Base-by-base conservation (phyloP, 2,113 vertebrate species). In the Oophaga pumilio region DNA sequence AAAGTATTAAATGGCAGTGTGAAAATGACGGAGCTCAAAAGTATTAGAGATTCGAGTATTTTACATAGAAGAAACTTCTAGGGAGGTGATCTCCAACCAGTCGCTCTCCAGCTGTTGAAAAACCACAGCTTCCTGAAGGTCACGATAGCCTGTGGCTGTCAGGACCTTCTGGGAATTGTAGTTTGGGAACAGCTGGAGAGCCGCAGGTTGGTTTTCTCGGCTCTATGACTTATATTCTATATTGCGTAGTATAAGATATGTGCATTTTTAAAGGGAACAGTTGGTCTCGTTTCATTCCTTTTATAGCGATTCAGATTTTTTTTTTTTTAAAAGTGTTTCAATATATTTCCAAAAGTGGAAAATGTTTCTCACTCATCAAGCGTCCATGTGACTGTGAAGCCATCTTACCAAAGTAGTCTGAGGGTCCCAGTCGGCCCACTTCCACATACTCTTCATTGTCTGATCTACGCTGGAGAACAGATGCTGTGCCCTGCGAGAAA, bases 391-490 rank as follows among this genome's bases (percentile, higher is more conserved):
- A 50, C 11, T 68, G 12, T 26, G 81, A 83, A 69, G 53, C 13
- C 64, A 52, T 68, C 97, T 96, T 91, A 99, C 98, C 98, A 64
- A 99, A 99, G 92, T 99, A 99, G 94, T 99, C 98, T 0, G 98
- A 99, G 4, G 97, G 97, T 73, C 97, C 97, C 0, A 99, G 97
- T 59, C 98, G 96, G 50, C 98, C 98, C 5, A 99, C 98, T 86
- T 99, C 98, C 0, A 99, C 94, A 0, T 99, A 99, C 90, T 99
- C 98, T 91, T 99, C 98, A 0, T 96, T 97, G 89, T 97, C 97
- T 10, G 98, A 98, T 79, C 98, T 91, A 90, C 98, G 97, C 94
- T 99, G 98, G 86, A 99, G 96, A 74, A 99, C 98, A 0, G 98
- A 98, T 52, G 98, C 98, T 0, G 97, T 97, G 88, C 98, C 98